Conservation (phyloP, 2,113 vertebrate species). For the Phaetusa simplex region DNA sequence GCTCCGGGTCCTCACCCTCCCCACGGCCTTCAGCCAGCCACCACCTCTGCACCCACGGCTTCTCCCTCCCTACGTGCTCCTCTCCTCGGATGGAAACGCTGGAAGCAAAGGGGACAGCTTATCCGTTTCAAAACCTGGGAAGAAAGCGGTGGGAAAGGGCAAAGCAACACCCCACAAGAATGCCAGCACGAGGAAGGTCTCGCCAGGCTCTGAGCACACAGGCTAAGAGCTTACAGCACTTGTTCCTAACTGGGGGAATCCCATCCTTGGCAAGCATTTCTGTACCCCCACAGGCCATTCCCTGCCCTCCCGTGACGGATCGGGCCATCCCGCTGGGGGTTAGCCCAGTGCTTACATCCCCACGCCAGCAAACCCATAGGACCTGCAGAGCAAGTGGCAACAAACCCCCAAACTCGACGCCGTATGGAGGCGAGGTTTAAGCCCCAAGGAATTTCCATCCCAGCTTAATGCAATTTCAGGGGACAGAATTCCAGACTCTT, state of each 20-base stretch:
- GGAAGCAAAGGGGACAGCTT: background rate
- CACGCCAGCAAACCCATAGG: background rate
- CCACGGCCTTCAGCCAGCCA: background rate
- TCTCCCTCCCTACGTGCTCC: background rate
- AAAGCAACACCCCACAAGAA: background rate
- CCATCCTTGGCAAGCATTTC: background rate
- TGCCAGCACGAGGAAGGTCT: background rate
- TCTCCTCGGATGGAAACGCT: background rate
- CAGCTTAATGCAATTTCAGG: background rate
- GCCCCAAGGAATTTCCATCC: background rate
- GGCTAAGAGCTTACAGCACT: background rate
- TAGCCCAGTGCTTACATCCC: rapidly evolving
- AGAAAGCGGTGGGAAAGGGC: background rate
- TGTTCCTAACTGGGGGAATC: background rate
- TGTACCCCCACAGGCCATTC: background rate
- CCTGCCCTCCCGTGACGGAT: background rate
- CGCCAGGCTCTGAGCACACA: rapidly evolving
- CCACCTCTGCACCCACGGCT: background rate
- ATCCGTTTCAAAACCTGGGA: rapidly evolving
- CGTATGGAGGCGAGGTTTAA: rapidly evolving
- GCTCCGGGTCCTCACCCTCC: background rate
- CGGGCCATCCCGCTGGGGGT: rapidly evolving
- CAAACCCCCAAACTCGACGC: rapidly evolving
- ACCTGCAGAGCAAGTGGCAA: background rate
- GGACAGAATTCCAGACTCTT: background rate